A percentile compares a stretch with the other conserved stretches of the same genome.
Conservation (phyloP, 2,113 vertebrate genomes). For the Engraulis encrasicolus region DNA sequence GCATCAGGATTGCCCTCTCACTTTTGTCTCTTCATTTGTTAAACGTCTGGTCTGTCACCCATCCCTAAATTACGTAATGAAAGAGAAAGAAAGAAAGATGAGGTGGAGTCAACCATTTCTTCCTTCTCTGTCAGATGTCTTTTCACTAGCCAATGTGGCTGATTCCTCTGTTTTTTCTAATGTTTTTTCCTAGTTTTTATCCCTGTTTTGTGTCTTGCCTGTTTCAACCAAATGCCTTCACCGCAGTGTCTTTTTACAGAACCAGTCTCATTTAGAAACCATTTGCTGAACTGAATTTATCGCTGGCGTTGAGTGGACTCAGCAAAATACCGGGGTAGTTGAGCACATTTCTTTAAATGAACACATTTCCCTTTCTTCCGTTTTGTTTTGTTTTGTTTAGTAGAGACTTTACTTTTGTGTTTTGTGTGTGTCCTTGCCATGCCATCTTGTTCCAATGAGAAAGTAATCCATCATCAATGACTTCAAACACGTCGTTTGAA, state of each 20-base stretch:
- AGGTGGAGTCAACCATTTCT: slow-evolving; percentile 43
- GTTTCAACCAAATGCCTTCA: slow-evolving; percentile 68
- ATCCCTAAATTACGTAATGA: slow-evolving; percentile 15
- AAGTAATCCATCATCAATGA: slow-evolving; percentile 46
- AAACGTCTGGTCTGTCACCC: slow-evolving; percentile 31
- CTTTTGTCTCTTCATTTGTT: slow-evolving; percentile 28
- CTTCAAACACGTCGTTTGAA: slow-evolving; percentile 56
- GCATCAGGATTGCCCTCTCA: slow-evolving; percentile 37
- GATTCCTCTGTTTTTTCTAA: slow-evolving; percentile 55
- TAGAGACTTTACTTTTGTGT: slow-evolving; percentile 31
- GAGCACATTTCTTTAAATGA: slow-evolving; percentile 70
- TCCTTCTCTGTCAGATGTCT: slow-evolving; percentile 51
- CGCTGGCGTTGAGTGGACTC: slow-evolving; percentile 67
- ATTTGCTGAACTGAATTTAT: slow-evolving; percentile 72
- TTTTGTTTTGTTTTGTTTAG: slow-evolving; percentile 33
- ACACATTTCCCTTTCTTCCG: slow-evolving; percentile 49
- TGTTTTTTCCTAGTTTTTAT: slow-evolving; percentile 53
- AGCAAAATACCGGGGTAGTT: slow-evolving; percentile 68
- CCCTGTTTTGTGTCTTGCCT: slow-evolving; percentile 62
- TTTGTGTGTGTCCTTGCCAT: slow-evolving; percentile 41
- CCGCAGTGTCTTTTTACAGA: slow-evolving; percentile 71
- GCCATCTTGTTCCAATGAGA: slow-evolving; percentile 43
- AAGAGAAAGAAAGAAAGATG: slow-evolving; percentile 23
- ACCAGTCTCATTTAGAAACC: slow-evolving; percentile 74
- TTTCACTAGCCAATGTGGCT: slow-evolving; percentile 48